Base-by-base conservation (phyloP, 2,888 invertebrate species). In the Pollenia labialis region DNA sequence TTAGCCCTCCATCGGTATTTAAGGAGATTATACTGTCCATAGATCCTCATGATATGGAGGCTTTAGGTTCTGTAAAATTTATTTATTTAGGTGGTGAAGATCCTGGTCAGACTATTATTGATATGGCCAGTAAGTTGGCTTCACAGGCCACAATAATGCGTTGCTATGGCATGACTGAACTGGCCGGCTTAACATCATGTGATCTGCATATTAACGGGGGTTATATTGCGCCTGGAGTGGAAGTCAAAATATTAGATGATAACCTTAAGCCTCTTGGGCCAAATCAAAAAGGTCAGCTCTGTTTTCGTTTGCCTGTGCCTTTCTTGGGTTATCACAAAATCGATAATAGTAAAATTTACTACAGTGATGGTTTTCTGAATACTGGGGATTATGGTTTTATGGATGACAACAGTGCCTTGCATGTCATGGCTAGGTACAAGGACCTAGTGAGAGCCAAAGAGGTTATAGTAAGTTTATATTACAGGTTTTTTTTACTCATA, bases 141-240 rank as follows among this genome's bases (percentile, higher is more conserved):
- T 84, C 85, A 0, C 60, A 82, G 3, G 83, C 77, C 11, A 72
- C 23, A 9, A 56, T 88, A 14, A 68, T 83, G 32, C 80, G 85
- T 40, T 81, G 87, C 48, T 89, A 88, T 56, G 87, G 88, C 40
- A 88, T 88, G 84, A 87, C 88, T 0, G 89, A 89, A 60, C 44
- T 88, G 32, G 85, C 84, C 0, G 87, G 87, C 1, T 18, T 71
- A 14, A 81, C 87, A 7, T 83, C 81, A 10, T 64, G 85, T 32
- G 87, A 85, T 46, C 60, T 62, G 11, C 9, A 74, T 8, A 64
- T 88, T 0, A 87, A 85, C 68, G 89, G 85, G 1, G 87, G 88
- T 9, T 56, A 46, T 32, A 54, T 89, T 42, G 50, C 32, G 0
- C 68, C 83, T 0, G 86, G 85, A 1, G 18, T 88, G 1, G 77